Base-by-base conservation (phyloP, 2,113 vertebrate genomes). In the Entelurus aequoreus region DNA sequence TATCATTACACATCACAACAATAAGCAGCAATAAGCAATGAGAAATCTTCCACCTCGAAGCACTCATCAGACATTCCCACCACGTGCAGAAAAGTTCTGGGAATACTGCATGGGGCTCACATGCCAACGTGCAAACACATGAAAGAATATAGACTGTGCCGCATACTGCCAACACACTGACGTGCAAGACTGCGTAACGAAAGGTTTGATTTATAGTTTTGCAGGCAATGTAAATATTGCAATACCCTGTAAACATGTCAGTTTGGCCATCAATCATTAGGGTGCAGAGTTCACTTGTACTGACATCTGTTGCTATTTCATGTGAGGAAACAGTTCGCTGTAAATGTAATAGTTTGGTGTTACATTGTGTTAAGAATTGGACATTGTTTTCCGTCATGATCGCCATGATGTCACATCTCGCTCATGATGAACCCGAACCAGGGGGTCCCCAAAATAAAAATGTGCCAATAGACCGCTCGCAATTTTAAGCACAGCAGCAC, bases 191-290 rank as follows among this genome's bases (percentile, higher is more conserved):
- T 75, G 64, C 40, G 48, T 52, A 72, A 71, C 57, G 46, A 58
- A 28, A 16, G 49, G 57, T 36, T 28, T 64, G 72, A 78, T 72
- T 82, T 64, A 77, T 66, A 7, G 37, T 54, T 53, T 59, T 75
- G 53, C 65, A 63, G 68, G 61, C 55, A 80, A 70, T 68, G 74
- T 56, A 84, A 83, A 83, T 66, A 84, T 84, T 49, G 69, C 80
- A 84, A 49, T 42, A 16, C 13, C 62, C 21, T 76, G 80, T 55
- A 72, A 83, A 80, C 55, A 61, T 59, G 44, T 15, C 16, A 56
- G 59, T 79, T 69, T 81, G 62, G 64, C 66, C 57, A 69, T 51
- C 59, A 28, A 40, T 74, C 71, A 77, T 67, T 62, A 52, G 50
- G 5, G 53, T 19, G 48, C 66, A 72, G 38, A 57, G 59, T 46